These are phyloP conservation scores for Caenorhabditis virilis DNA, from an alignment of 2,888 invertebrate genomes.

Conservation along the genomic window DNA sequence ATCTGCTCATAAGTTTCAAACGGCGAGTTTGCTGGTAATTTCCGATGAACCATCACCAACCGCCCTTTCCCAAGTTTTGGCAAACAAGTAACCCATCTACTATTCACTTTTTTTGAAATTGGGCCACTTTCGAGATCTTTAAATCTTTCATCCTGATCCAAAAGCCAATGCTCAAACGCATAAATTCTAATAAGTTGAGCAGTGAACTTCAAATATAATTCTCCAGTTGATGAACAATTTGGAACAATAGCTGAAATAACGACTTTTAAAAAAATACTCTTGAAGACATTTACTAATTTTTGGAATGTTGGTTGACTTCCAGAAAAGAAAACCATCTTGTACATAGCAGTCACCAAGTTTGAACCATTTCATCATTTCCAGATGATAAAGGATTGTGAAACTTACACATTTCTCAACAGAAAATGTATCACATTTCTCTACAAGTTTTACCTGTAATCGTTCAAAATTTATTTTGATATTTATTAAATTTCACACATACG, in stretches of 20 bases:
- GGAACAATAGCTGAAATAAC: background rate
- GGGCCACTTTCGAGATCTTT: slow-evolving; percentile 5
- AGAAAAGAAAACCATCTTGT: slow-evolving; percentile 24
- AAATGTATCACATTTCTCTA: slow-evolving; percentile 10
- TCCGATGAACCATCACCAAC: slow-evolving; percentile 15
- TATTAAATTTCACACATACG: background rate
- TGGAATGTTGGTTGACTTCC: slow-evolving; percentile 19
- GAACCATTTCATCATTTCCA: slow-evolving; percentile 25
- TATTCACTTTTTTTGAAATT: slow-evolving; percentile 9
- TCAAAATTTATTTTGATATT: slow-evolving; percentile 2
- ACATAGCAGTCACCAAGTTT: slow-evolving; percentile 24
- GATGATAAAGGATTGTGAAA: slow-evolving; percentile 18
- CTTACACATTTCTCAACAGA: slow-evolving; percentile 14
- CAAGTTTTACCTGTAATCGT: slow-evolving; percentile 19
- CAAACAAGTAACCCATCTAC: slow-evolving; percentile 25
- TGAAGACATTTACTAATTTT: slow-evolving; percentile 9
- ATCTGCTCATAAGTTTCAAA: slow-evolving; percentile 23
- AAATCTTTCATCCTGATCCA: slow-evolving; percentile 22
- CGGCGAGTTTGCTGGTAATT: slow-evolving; percentile 19
- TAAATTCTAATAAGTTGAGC: slow-evolving; percentile 11
- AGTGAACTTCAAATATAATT: background rate
- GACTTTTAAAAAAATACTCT: background rate
- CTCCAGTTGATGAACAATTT: background rate
- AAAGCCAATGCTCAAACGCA: slow-evolving; percentile 24
- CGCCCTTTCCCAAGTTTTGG: slow-evolving; percentile 30